Evolutionary conservation across 2,797 vertebrate genomes (phyloP), one percentile per base, ranked within the genome.

Genomic region (Perdix hodgsoniae): DNA sequence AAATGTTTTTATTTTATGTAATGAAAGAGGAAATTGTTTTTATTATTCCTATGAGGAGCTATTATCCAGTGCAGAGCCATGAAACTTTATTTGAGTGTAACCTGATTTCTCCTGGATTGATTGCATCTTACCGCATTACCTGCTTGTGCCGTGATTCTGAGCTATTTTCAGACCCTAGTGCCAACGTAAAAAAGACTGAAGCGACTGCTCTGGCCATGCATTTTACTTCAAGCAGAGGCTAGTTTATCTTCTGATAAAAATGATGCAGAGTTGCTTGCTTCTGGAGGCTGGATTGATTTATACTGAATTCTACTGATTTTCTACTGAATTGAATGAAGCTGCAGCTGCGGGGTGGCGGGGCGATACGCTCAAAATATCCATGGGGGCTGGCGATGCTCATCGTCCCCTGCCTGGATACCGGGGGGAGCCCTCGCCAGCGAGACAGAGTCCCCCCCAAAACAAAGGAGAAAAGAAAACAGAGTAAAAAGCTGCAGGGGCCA

Each of bases 401-500:
- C 0, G 3, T 57, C 16, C 73, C 81, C 54, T 74, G 80, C n/a
- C 71, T 0, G 4, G 59, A 22, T 18, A 44, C 65, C 47, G 0
- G 0, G 52, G 37, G 33, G 49, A 39, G 4, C 17, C 65, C 56
- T 26, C 0, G 5, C 14, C 50, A 54, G 69, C 0, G n/a, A 91
- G 37, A 22, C 9, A 1, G 63, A 81, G 60, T 60, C 74, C 93
- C 94, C 94, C 93, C 83, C 24, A 3, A 83, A 88, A 90, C 0
- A 14, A 90, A 88, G 94, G 81, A 94, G 81, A 72, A 88, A 96
- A 90, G 93, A 72, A 91, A 96, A 97, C 72, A 95, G 91, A 96
- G 87, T 65, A 95, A 96, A 96, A 95, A 94, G 71, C 87, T 71
- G 97, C 94, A 96, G 88, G 50, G 73, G 93, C 95, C 94, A 96